Conservation (phyloP, 2,797 vertebrate species). For the Notolabrus celidotus region DNA sequence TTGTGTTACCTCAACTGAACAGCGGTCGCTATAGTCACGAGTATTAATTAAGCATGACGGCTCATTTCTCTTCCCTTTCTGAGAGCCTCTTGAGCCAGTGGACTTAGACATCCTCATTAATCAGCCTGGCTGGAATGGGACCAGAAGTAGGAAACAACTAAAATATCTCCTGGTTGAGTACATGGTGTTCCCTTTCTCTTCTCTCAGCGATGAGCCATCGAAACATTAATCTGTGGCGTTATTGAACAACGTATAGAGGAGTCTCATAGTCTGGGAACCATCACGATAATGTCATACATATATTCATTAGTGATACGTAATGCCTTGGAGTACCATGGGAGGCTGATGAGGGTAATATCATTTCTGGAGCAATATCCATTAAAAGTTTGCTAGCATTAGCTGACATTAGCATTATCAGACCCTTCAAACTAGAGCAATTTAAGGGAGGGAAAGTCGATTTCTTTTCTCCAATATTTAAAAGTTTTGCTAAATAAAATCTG, state of each 20-base stretch:
- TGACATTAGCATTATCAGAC: no score
- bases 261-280: background rate
- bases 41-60: constrained; percentile 21
- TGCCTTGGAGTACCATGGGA: background rate
- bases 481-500: background rate
- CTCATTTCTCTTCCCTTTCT: background rate
- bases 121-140: background rate
- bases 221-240: background rate
- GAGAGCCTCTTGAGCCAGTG: constrained; percentile 10
- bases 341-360: background rate
- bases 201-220: background rate
- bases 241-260: background rate
- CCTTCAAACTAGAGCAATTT: no score
- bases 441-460: no score
- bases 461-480: no score
- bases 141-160: background rate
- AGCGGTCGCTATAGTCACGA: background rate
- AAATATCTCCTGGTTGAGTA: background rate
- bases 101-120: constrained; percentile 25
- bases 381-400: background rate
- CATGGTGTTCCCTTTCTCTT: background rate
- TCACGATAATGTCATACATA: background rate
- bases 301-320: background rate
- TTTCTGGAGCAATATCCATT: background rate
- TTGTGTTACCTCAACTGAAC: background rate